A percentile compares a stretch with the other conserved stretches of the same genome.
These are phyloP conservation scores for Hydrotaea cyrtoneurina DNA, from an alignment of 2,888 invertebrate species.

Conservation along the genomic window DNA sequence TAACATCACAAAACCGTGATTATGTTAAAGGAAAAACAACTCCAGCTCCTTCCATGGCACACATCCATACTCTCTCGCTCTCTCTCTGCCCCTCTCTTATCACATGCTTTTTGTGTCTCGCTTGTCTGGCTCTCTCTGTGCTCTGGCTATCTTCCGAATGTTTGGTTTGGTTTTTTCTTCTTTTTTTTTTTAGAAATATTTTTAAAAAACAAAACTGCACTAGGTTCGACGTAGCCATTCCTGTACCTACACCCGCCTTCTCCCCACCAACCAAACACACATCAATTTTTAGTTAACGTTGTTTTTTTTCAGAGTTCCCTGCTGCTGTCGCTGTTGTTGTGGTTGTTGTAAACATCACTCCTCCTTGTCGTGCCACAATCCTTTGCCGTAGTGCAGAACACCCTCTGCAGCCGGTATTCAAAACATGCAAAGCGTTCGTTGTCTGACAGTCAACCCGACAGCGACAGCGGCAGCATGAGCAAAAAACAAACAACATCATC, in stretches of 20 bases:
- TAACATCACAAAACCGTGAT: constrained; percentile 15
- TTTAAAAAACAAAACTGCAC: constrained; percentile 21
- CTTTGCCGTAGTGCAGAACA: constrained; percentile 47
- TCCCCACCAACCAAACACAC: not conserved
- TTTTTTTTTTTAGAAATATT: constrained; percentile 17
- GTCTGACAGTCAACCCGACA: constrained; percentile 53
- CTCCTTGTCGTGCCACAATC: not conserved
- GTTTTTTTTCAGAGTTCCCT: not conserved
- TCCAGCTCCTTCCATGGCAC: too few species aligned
- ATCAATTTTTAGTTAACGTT: not conserved
- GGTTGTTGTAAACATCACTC: not conserved
- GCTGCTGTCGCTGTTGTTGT: not conserved
- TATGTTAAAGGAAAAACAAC: too few species aligned
- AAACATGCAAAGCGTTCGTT: constrained; percentile 54
- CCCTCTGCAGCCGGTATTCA: constrained; percentile 65
- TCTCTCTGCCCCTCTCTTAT: too few species aligned
- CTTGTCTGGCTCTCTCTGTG: not conserved
- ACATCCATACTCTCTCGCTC: too few species aligned
- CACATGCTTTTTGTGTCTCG: not conserved
- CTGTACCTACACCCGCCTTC: not conserved
- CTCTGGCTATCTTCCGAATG: not conserved
- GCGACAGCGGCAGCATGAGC: too few species aligned
- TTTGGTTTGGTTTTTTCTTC: not conserved
- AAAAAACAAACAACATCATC: constrained; percentile 28
- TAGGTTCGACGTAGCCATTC: constrained; percentile 18